Percentiles rank a stretch among this genome's conserved stretches.
These are phyloP conservation scores for Acyrthosiphon pisum DNA, from an alignment of 1,140 invertebrate genomes.

Conservation along the genomic window DNA sequence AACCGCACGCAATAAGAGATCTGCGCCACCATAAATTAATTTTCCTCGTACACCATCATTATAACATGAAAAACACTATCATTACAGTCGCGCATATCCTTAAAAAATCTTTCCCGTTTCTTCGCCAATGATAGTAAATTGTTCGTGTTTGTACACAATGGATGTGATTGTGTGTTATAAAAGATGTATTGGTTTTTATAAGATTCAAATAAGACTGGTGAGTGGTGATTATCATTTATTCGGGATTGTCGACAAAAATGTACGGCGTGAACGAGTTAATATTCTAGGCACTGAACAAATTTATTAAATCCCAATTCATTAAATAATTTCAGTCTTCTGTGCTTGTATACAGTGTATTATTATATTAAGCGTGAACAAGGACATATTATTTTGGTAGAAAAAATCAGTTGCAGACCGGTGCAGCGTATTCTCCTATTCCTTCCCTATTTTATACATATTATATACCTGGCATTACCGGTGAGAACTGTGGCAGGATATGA, in stretches of 20 bases:
- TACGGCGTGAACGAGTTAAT: neutral
- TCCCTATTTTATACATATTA: neutral
- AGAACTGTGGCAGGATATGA: conserved; percentile 24
- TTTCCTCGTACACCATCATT: neutral
- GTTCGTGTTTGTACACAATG: neutral
- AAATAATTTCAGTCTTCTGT: neutral
- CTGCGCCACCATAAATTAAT: neutral
- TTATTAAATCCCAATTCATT: neutral
- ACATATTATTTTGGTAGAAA: neutral
- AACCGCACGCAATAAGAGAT: neutral
- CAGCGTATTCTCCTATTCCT: neutral
- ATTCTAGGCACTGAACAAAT: neutral
- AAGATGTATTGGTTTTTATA: neutral
- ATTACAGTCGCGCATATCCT: neutral
- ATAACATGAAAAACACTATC: neutral
- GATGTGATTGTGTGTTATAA: neutral
- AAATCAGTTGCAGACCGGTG: neutral
- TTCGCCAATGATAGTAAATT: neutral
- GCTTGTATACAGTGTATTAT: neutral
- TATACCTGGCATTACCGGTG: neutral
- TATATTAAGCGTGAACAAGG: neutral
- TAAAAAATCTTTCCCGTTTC: neutral
- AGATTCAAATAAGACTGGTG: neutral
- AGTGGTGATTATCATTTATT: neutral
- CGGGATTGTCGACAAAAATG: neutral